A percentile compares a stretch with the other conserved stretches of the same genome.
These are phyloP conservation scores for Lamproptera curius DNA, from an alignment of 2,888 invertebrate genomes.

Conservation along the genomic window DNA sequence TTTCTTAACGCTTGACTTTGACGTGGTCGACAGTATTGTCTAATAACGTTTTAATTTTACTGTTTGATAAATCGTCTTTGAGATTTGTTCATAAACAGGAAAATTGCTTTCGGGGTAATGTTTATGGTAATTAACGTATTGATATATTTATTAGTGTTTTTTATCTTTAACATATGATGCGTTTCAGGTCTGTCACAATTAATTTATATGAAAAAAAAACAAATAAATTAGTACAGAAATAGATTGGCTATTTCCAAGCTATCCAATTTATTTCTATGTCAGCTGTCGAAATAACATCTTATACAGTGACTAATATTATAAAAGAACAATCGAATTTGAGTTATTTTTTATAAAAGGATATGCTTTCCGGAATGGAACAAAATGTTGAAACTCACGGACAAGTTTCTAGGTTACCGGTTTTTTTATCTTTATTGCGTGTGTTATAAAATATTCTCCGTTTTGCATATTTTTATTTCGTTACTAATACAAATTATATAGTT, in stretches of 20 bases:
- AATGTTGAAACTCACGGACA: slow-evolving; percentile 1
- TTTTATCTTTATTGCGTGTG: not conserved
- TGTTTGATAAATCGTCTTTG: not conserved
- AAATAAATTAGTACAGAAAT: no score
- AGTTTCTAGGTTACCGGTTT: not conserved
- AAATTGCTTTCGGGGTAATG: not conserved
- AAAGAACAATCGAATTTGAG: not conserved
- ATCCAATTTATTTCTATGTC: no score
- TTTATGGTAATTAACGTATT: not conserved
- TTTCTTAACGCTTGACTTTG: not conserved
- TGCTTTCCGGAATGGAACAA: slow-evolving; percentile 1
- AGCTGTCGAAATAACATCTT: no score
- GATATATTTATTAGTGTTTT: no score
- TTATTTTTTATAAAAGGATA: not conserved
- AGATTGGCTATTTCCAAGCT: no score
- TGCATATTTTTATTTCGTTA: not conserved
- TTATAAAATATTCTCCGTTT: slow-evolving; percentile 1
- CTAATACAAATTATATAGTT: not conserved
- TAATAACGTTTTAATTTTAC: not conserved
- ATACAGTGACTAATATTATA: no score
- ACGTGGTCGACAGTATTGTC: not conserved
- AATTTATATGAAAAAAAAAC: no score
- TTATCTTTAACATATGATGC: no score
- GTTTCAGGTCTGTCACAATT: no score
- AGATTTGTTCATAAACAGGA: not conserved